Percentiles rank a stretch among this genome's conserved stretches.
Conservation (phyloP, 2,888 invertebrate species). For the Pandemis corylana region DNA sequence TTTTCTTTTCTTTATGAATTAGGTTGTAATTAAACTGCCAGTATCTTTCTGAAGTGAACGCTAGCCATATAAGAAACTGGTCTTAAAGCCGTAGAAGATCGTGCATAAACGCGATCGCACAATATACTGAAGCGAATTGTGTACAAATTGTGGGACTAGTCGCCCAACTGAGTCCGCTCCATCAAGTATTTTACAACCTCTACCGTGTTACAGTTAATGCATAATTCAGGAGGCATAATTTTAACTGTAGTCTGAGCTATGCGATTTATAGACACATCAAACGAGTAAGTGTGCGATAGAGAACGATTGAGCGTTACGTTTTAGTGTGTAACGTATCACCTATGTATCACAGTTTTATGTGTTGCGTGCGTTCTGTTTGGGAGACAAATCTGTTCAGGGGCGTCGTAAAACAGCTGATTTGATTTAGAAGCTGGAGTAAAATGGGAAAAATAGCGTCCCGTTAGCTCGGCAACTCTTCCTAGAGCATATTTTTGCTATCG, state of each 20-base stretch:
- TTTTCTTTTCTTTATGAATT: too few relatives aligned
- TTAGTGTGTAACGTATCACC: conserved; percentile 2
- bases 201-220: conserved; percentile 68
- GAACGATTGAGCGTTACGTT: conserved; percentile 23
- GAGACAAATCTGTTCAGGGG: conserved; percentile 23
- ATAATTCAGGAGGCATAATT: conserved; percentile 81
- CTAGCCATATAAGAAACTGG: conserved; percentile 52
- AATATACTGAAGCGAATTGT: conserved; percentile 60
- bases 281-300: conserved; percentile 55
- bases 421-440: conserved; percentile 21
- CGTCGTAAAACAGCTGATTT: conserved; percentile 31
- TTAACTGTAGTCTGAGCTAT: conserved; percentile 69
- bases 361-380: conserved; percentile 8
- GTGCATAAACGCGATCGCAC: conserved; percentile 60
- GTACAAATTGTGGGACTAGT: conserved; percentile 51
- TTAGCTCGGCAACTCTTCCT: background rate
- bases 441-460: background rate
- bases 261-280: conserved; percentile 73
- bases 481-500: background rate
- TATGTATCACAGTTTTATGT: conserved; percentile 26
- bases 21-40: background rate
- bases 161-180: conserved; percentile 38
- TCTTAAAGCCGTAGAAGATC: conserved; percentile 66
- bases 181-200: conserved; percentile 66
- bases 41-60: background rate